Percentiles rank a stretch among this genome's conserved stretches.
These are phyloP conservation scores for Embiotoca jacksoni DNA, from an alignment of 2,113 vertebrate species.

Conservation along the genomic window DNA sequence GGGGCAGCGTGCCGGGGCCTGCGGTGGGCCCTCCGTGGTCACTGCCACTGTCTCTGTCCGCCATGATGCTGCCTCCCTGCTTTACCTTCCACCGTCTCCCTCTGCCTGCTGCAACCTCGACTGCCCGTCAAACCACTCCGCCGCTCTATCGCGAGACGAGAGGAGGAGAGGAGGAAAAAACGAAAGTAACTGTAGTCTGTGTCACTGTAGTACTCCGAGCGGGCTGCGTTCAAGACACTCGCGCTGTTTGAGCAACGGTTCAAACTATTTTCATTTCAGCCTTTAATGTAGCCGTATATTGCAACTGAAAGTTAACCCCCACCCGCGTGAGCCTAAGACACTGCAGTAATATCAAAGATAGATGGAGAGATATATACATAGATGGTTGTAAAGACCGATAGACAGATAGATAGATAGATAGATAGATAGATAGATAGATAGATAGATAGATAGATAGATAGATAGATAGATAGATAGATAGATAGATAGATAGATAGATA, in stretches of 20 bases:
- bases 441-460: background rate
- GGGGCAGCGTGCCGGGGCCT: constrained; percentile 89
- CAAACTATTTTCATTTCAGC: background rate
- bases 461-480: background rate
- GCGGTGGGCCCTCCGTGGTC: constrained; percentile 93
- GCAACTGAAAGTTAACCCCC: constrained; percentile 29
- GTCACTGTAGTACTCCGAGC: constrained; percentile 66
- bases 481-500: background rate
- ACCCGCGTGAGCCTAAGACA: constrained; percentile 20
- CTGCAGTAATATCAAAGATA: constrained; percentile 28
- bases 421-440: background rate
- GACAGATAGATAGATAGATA: background rate
- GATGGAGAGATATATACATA: constrained; percentile 9
- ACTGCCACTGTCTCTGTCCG: constrained; percentile 97
- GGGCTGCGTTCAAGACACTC: constrained; percentile 71
- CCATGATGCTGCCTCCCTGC: constrained; percentile 93
- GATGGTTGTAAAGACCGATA: constrained; percentile 2
- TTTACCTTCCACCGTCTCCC: constrained; percentile 91
- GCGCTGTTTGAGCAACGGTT: constrained; percentile 51
- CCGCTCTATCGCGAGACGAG: constrained; percentile 91
- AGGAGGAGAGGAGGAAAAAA: constrained; percentile 59
- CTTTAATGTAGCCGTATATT: background rate
- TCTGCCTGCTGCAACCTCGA: constrained; percentile 90
- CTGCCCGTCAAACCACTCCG: constrained; percentile 83
- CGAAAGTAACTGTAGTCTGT: constrained; percentile 66